phyloP scores from a whole-genome alignment of 64 coral and sea anemone species.

The Porites lutea region DNA sequence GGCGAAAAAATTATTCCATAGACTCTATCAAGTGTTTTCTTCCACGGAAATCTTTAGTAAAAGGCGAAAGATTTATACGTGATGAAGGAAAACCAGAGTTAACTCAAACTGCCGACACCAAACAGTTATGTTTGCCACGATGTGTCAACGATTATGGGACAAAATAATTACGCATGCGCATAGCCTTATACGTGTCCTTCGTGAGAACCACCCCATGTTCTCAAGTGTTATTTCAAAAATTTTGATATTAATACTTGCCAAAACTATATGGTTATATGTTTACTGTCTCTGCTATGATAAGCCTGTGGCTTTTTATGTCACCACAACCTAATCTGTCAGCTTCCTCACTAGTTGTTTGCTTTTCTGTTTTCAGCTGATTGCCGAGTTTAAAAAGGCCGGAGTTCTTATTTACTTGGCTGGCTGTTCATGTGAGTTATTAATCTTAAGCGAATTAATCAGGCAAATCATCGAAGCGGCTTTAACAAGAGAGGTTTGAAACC shows the following conservation, averaged over 20 bases:
- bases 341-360: not conserved
- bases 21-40: too few relatives aligned
- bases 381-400: constrained; percentile 39
- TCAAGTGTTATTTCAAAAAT: too few relatives aligned
- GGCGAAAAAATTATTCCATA: too few relatives aligned
- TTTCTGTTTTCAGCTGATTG: constrained; percentile 4
- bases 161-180: not conserved
- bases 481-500: too few relatives aligned
- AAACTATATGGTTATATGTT: too few relatives aligned
- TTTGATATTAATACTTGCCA: too few relatives aligned
- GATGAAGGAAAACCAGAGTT: constrained; percentile 40
- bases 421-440: constrained; percentile 52
- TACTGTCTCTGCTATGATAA: too few relatives aligned
- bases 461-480: too few relatives aligned
- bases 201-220: too few relatives aligned
- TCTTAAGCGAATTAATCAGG: not conserved
- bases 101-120: not conserved
- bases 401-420: constrained; percentile 35
- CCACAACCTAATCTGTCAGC: not conserved
- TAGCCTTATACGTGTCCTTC: not conserved
- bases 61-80: constrained; percentile 89
- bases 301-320: not conserved
- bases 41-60: constrained; percentile 61
- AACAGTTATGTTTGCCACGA: not conserved
- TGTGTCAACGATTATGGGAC: not conserved